phyloP scores from a whole-genome alignment of 2,888 invertebrate species.

The Diarsia brunnea region DNA sequence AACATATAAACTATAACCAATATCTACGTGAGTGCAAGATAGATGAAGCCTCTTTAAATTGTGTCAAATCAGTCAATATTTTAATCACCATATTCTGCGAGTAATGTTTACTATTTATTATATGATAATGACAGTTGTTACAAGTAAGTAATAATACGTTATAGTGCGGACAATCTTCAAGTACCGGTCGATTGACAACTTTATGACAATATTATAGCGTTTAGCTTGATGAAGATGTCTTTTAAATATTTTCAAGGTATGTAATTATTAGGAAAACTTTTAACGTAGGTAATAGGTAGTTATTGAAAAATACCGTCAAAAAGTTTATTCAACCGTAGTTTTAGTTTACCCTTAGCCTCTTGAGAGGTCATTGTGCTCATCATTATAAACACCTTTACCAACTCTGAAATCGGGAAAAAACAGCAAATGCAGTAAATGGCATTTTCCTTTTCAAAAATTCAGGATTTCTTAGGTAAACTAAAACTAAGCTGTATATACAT shows the following conservation, averaged over 20 bases:
- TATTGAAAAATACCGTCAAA: background rate
- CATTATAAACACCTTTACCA: background rate
- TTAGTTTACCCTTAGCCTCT: background rate
- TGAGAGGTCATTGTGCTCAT: background rate
- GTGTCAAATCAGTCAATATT: constrained; percentile 36
- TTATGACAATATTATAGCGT: constrained; percentile 51
- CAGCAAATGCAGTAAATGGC: background rate
- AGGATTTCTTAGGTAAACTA: background rate
- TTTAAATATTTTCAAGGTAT: constrained; percentile 22
- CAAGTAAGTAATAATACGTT: constrained; percentile 53
- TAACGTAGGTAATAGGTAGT: background rate
- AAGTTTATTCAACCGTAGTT: background rate
- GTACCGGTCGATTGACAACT: constrained; percentile 53
- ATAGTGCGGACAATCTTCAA: constrained; percentile 41
- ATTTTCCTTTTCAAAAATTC: background rate
- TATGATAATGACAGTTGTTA: constrained; percentile 60
- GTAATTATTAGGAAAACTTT: constrained; percentile 31
- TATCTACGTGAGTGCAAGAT: constrained; percentile 19
- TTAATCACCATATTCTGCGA: constrained; percentile 53
- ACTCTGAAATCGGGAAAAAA: too few species aligned
- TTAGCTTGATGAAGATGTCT: constrained; percentile 46
- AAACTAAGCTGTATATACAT: background rate
- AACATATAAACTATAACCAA: constrained; percentile 7
- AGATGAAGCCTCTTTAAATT: constrained; percentile 18
- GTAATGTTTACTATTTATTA: constrained; percentile 60